phyloP scores from a whole-genome alignment of 2,113 vertebrate genomes.

The Rhea pennata region DNA sequence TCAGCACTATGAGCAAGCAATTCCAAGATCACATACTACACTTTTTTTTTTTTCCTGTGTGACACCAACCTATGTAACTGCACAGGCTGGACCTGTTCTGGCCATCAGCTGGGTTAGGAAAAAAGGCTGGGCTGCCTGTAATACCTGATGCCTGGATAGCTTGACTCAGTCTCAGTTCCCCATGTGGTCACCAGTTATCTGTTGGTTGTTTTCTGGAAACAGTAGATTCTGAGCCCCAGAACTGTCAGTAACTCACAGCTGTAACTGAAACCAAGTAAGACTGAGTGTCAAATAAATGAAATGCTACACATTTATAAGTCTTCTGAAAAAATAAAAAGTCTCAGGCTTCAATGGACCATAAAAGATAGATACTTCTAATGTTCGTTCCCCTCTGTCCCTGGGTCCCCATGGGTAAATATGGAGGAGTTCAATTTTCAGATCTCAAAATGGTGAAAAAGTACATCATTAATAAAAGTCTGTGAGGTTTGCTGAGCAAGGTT shows the following conservation, averaged over 20 bases:
- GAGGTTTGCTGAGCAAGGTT: not conserved
- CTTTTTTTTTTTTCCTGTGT: fast-evolving
- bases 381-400: not conserved
- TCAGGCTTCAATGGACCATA: not conserved
- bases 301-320: not conserved
- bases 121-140: not conserved
- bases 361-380: not conserved
- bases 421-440: not conserved
- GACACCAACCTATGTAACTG: not conserved
- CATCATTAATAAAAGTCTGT: not conserved
- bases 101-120: fast-evolving
- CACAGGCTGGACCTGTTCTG: not conserved
- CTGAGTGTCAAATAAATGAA: not conserved
- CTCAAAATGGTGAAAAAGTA: not conserved
- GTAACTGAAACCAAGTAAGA: too few relatives aligned
- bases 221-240: not conserved
- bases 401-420: not conserved
- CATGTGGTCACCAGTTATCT: not conserved
- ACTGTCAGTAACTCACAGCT: not conserved
- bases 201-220: not conserved
- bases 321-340: not conserved
- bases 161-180: not conserved
- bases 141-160: not conserved
- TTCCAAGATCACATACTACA: not conserved
- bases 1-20: not conserved